phyloP scores from a whole-genome alignment of 2,797 vertebrate genomes.

The Platyrinchus mystaceus region DNA sequence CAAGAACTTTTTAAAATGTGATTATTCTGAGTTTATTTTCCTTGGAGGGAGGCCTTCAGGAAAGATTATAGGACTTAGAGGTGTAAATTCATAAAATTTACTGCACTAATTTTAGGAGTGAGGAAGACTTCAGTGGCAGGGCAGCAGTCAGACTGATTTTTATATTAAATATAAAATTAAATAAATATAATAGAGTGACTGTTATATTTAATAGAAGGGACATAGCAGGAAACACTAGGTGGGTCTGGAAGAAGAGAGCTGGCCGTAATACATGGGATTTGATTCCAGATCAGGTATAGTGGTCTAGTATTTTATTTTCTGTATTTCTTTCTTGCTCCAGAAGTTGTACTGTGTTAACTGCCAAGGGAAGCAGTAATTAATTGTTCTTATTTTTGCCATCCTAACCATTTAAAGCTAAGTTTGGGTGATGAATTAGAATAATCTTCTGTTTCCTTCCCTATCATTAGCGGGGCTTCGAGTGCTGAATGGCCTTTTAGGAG shows the following conservation, averaged over 20 bases:
- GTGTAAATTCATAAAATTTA: not conserved
- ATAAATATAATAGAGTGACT: too few species aligned
- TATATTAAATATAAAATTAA: too few species aligned
- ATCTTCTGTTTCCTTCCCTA: conserved; percentile 7
- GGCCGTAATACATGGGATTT: not conserved
- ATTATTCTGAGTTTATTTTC: not conserved
- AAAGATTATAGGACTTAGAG: not conserved
- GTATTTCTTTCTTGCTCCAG: not conserved
- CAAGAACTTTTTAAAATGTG: not conserved
- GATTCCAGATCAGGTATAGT: not conserved
- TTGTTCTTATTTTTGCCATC: conserved; percentile 26
- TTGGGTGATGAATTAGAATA: not conserved
- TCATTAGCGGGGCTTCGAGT: not conserved
- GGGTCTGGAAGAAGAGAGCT: not conserved
- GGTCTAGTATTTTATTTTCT: not conserved
- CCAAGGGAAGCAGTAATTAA: not conserved
- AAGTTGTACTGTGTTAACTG: not conserved
- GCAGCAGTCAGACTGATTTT: not conserved
- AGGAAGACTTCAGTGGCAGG: not conserved
- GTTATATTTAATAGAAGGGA: not conserved
- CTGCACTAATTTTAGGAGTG: not conserved
- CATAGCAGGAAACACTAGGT: not conserved
- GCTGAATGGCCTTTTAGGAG: not conserved
- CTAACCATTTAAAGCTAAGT: not conserved
- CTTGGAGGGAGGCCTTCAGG: not conserved